Percentiles rank a stretch among this genome's conserved stretches.
Evolutionary conservation across 2,888 invertebrate genomes (phyloP).

Genomic region (Sinotaia quadrata): DNA sequence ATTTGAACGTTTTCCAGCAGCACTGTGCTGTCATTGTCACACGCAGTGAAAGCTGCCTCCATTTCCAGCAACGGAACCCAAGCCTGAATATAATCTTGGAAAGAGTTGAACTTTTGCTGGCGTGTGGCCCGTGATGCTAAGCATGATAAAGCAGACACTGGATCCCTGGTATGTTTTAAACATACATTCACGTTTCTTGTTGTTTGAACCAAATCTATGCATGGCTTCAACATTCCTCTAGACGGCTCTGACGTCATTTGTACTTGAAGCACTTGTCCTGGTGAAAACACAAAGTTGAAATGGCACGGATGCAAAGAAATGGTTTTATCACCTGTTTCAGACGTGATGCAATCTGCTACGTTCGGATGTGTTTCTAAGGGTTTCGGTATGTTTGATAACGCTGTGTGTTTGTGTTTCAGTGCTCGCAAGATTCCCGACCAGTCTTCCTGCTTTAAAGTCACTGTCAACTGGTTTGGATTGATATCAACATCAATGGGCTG

Average conservation of each 20-base stretch:
- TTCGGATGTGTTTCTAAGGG: background rate
- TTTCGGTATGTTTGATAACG: background rate
- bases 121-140: slow-evolving; percentile 39
- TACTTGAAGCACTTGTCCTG: slow-evolving; percentile 35
- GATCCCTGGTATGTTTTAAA: slow-evolving; percentile 39
- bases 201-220: slow-evolving; percentile 32
- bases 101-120: background rate
- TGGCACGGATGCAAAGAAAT: background rate
- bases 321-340: slow-evolving; percentile 4
- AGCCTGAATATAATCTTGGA: background rate
- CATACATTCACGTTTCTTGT: slow-evolving; percentile 38
- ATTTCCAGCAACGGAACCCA: slow-evolving; percentile 49
- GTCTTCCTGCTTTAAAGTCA: background rate
- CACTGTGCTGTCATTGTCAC: background rate
- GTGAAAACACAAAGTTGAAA: slow-evolving; percentile 31
- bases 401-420: too few relatives aligned
- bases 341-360: background rate
- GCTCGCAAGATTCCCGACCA: slow-evolving; percentile 13
- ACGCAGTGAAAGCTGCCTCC: slow-evolving; percentile 43
- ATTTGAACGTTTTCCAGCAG: background rate
- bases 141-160: slow-evolving; percentile 35
- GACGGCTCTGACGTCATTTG: slow-evolving; percentile 37
- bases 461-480: background rate
- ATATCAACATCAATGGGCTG: background rate
- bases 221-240: slow-evolving; percentile 35